Evolutionary conservation across 2,888 invertebrate species (phyloP).

Genomic region (Hyles lineata): DNA sequence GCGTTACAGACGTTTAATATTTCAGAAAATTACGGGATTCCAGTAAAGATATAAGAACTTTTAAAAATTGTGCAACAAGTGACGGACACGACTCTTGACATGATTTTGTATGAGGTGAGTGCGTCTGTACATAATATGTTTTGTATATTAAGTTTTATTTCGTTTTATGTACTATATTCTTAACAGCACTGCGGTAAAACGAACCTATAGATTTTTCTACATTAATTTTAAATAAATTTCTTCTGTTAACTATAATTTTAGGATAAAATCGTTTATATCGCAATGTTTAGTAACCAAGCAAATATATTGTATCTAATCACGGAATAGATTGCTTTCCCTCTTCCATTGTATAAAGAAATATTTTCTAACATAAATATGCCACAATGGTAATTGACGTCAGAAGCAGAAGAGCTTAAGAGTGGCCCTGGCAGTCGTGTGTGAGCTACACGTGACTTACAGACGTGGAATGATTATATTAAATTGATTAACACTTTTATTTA

Average conservation of each 20-base stretch:
- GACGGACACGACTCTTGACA: slow-evolving; percentile 61
- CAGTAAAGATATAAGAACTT: slow-evolving; percentile 15
- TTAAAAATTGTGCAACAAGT: slow-evolving; percentile 70
- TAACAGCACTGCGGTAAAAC: background rate
- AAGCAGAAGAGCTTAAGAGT: background rate
- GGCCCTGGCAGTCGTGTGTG: background rate
- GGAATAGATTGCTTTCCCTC: too few relatives aligned
- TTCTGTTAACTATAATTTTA: too few relatives aligned
- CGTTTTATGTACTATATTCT: background rate
- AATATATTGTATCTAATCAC: too few relatives aligned
- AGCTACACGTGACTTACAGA: background rate
- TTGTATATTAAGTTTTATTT: background rate
- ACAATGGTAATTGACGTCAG: background rate
- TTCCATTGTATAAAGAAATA: background rate
- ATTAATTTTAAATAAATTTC: too few relatives aligned
- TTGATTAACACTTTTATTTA: background rate
- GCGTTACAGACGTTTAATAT: background rate
- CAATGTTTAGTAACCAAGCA: too few relatives aligned
- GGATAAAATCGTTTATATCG: too few relatives aligned
- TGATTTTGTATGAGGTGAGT: slow-evolving; percentile 80
- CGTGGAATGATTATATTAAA: background rate
- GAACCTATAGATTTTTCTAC: too few relatives aligned
- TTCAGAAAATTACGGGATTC: background rate
- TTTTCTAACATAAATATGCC: background rate
- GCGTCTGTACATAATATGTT: slow-evolving; percentile 30